Conservation (phyloP, 1,140 invertebrate genomes). For the Druon quercuslanigerum region DNA sequence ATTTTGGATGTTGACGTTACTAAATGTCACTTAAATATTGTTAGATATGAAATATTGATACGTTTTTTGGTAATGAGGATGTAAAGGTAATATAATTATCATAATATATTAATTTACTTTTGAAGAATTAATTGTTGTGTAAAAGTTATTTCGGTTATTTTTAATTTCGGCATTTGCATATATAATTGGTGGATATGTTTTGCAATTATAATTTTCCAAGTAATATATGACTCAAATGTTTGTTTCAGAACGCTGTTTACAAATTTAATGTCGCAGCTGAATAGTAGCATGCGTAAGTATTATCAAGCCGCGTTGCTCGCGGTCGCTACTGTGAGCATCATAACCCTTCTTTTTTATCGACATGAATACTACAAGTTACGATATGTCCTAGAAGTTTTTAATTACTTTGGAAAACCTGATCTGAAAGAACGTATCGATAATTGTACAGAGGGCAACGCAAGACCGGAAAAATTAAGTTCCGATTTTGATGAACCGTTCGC, state of each 20-base stretch:
- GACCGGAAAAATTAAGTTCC: constrained; percentile 38
- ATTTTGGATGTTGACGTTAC: no score
- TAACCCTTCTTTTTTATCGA: constrained; percentile 84
- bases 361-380: constrained; percentile 86
- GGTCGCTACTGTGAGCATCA: constrained; percentile 80
- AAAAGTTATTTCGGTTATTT: no score
- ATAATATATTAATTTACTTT: no score
- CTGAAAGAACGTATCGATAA: constrained; percentile 45
- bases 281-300: constrained; percentile 82
- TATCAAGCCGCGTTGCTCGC: constrained; percentile 82
- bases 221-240: no score
- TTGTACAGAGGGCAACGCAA: constrained; percentile 47
- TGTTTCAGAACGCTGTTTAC: not conserved
- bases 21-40: no score
- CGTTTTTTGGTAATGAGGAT: no score
- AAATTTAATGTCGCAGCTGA: not conserved
- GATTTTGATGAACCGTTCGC: constrained; percentile 73
- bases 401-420: constrained; percentile 83
- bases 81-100: no score
- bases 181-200: no score
- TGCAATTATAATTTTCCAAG: no score
- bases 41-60: no score
- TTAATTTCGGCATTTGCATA: no score
- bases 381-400: constrained; percentile 85
- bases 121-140: no score